Conservation (phyloP, 2,888 invertebrate species). For the Bombyx huttoni region DNA sequence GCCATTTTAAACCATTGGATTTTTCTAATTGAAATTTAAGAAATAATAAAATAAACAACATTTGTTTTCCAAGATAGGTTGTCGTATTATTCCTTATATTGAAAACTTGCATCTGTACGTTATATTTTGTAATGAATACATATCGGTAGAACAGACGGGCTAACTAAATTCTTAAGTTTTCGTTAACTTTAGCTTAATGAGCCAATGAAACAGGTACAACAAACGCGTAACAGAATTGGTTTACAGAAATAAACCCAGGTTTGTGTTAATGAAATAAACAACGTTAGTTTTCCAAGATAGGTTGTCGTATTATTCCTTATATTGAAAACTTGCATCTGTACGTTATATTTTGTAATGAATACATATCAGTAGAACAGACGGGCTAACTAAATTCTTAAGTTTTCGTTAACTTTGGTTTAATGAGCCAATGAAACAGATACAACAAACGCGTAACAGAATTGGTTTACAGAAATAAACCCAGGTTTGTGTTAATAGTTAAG, state of each 20-base stretch:
- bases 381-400: too few species aligned
- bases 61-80: slow-evolving; percentile 5
- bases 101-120: slow-evolving; percentile 18
- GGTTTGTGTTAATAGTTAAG: not conserved
- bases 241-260: too few species aligned
- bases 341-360: slow-evolving; percentile 40
- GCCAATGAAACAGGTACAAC: too few species aligned
- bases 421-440: too few species aligned
- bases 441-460: too few species aligned
- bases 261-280: slow-evolving; percentile 4
- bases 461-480: too few species aligned
- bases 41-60: slow-evolving; percentile 4
- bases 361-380: slow-evolving; percentile 17
- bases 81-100: slow-evolving; percentile 39
- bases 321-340: slow-evolving; percentile 23
- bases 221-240: too few species aligned
- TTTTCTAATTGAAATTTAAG: too few species aligned
- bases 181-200: too few species aligned
- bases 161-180: too few species aligned
- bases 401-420: too few species aligned
- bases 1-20: too few species aligned
- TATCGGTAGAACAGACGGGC: slow-evolving; percentile 13
- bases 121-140: slow-evolving; percentile 42
- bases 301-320: slow-evolving; percentile 34
- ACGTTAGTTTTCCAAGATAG: not conserved